A percentile compares a stretch with the other conserved stretches of the same genome.
Evolutionary conservation across 2,888 invertebrate species (phyloP).

Genomic region (Agonopterix subpropinquella): DNA sequence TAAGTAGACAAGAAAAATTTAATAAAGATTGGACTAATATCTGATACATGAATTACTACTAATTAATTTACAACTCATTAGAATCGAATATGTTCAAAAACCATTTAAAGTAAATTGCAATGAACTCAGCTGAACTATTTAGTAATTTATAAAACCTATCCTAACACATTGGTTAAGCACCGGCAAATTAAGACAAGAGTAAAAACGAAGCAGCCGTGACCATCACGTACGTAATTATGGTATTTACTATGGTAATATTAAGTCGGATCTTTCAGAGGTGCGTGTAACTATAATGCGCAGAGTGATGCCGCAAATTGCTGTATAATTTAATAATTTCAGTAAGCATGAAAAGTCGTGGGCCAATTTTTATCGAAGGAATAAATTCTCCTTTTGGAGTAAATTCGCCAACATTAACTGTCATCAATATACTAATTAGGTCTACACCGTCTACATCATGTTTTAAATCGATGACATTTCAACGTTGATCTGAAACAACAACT

Average conservation of each 20-base stretch:
- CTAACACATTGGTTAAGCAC: conserved; percentile 19
- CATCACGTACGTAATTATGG: conserved; percentile 31
- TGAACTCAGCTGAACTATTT: conserved; percentile 5
- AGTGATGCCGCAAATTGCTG: conserved; percentile 26
- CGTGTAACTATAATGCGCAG: conserved; percentile 20
- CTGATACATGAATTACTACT: too few relatives aligned
- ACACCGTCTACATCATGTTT: too few relatives aligned
- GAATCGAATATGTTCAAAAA: neutral
- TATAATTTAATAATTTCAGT: conserved; percentile 33
- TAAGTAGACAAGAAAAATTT: too few relatives aligned
- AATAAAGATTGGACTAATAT: too few relatives aligned
- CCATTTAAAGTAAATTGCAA: conserved; percentile 8
- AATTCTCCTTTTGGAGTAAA: conserved; percentile 11
- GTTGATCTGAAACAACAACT: too few relatives aligned
- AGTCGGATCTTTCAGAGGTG: conserved; percentile 26
- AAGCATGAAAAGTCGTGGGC: conserved; percentile 15
- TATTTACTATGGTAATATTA: conserved; percentile 36
- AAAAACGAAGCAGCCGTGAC: conserved; percentile 27
- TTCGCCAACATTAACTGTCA: conserved; percentile 27
- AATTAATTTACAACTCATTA: neutral
- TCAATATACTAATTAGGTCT: conserved; percentile 7
- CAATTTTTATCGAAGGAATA: conserved; percentile 19
- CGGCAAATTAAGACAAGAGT: conserved; percentile 19
- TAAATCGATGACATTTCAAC: too few relatives aligned
- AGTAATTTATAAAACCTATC: conserved; percentile 16